A percentile compares a stretch with the other conserved stretches of the same genome.
Conservation (phyloP, 2,113 vertebrate genomes). For the Rhombomys opimus region DNA sequence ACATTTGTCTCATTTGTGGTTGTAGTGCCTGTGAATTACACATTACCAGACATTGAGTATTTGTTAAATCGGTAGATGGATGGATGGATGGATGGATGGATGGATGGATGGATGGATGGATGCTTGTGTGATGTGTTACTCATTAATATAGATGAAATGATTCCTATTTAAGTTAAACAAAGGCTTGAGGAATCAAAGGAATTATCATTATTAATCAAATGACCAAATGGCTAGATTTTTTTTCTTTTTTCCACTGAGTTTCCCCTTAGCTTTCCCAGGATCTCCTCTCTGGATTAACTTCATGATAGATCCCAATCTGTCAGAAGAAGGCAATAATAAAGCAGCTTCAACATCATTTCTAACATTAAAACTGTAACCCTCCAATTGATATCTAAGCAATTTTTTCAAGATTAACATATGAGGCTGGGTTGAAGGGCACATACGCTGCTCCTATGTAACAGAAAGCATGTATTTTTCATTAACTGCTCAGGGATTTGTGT, state of each 20-base stretch:
- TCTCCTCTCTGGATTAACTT: not conserved
- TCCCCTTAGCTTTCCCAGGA: not conserved
- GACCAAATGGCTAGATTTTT: not conserved
- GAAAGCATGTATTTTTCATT: not conserved
- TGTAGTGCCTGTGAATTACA: not conserved
- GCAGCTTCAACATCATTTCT: not conserved
- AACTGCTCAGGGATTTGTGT: slow-evolving; percentile 4
- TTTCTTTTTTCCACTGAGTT: not conserved
- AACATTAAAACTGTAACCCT: not conserved
- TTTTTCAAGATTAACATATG: not conserved
- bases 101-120: not conserved
- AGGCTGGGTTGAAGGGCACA: not conserved
- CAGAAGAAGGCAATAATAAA: not conserved
- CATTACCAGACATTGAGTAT: not conserved
- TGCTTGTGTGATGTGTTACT: not conserved
- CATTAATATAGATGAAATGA: not conserved
- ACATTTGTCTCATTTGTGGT: not conserved
- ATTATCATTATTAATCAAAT: not conserved
- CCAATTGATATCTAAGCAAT: slow-evolving; percentile 7
- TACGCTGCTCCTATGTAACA: not conserved
- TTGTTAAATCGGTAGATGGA: slow-evolving; percentile 1
- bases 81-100: not conserved
- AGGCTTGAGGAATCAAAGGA: not conserved
- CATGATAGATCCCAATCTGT: not conserved
- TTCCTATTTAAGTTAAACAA: slow-evolving; percentile 7